Conservation (phyloP, 1,140 invertebrate genomes). For the Drosophila sturtevanti region DNA sequence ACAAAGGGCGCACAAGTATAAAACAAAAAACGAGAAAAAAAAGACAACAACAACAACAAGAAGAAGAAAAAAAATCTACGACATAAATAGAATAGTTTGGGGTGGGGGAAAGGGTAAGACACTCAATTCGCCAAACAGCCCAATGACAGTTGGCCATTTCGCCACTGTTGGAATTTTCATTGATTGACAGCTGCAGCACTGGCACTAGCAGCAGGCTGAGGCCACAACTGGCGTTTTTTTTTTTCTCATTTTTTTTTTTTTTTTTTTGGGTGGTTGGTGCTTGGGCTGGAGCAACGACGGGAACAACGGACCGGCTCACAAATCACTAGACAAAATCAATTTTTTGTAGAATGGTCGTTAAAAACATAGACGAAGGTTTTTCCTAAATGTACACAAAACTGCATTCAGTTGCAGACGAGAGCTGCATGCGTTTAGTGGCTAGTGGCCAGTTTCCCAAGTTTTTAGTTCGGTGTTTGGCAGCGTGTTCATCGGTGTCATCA, state of each 20-base stretch:
- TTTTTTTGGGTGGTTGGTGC: too few species aligned
- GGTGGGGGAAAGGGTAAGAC: background rate
- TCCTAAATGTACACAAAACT: background rate
- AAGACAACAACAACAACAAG: constrained; percentile 23
- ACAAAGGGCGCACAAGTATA: constrained; percentile 22
- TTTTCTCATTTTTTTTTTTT: too few species aligned
- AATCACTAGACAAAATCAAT: constrained; percentile 70
- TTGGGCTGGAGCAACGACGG: background rate
- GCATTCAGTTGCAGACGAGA: constrained; percentile 60
- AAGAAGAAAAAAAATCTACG: constrained; percentile 18
- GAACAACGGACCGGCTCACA: constrained; percentile 26
- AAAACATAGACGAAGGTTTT: constrained; percentile 27
- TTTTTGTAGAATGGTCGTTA: constrained; percentile 41
- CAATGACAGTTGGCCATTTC: constrained; percentile 44
- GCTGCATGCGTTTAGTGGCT: constrained; percentile 40
- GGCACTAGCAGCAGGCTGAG: background rate
- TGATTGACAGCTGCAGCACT: constrained; percentile 50
- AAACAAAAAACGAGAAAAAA: constrained; percentile 25
- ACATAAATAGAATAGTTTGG: background rate
- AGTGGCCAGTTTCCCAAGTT: background rate
- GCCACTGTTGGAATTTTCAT: constrained; percentile 46
- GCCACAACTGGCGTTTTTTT: background rate
- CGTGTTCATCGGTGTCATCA: constrained; percentile 35
- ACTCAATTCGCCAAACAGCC: constrained; percentile 11
- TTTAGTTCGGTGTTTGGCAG: background rate